A percentile compares a stretch with the other conserved stretches of the same genome.
phyloP scores from a whole-genome alignment of 2,888 invertebrate species.

The Mesorhabditis belari region DNA sequence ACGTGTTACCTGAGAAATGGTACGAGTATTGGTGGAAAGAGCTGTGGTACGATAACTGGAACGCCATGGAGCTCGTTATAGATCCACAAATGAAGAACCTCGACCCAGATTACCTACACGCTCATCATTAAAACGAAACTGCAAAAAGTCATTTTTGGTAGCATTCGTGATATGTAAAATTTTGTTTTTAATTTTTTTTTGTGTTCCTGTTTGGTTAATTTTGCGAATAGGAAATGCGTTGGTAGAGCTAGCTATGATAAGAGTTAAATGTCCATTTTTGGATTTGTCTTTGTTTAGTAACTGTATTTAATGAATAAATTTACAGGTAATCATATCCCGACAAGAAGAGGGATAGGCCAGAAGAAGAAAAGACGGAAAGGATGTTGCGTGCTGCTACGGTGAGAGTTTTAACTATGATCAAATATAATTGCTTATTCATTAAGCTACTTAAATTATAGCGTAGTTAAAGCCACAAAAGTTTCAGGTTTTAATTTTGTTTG shows the following conservation, averaged over 20 bases:
- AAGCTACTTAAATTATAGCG: background rate
- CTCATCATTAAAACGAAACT: slow-evolving; percentile 23
- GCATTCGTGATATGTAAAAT: background rate
- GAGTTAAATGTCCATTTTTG: background rate
- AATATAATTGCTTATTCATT: background rate
- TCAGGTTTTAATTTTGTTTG: background rate
- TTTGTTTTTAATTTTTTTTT: background rate
- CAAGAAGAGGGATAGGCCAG: slow-evolving; percentile 3
- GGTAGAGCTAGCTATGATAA: background rate
- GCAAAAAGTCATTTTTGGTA: background rate
- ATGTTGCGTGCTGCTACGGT: background rate
- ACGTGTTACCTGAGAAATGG: slow-evolving; percentile 43
- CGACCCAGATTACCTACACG: slow-evolving; percentile 45
- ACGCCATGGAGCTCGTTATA: slow-evolving; percentile 35
- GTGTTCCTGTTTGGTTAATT: background rate
- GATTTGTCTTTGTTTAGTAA: background rate
- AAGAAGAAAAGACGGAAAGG: background rate
- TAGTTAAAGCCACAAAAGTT: background rate
- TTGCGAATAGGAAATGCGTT: too few relatives aligned
- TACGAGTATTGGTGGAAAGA: slow-evolving; percentile 44
- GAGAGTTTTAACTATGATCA: background rate
- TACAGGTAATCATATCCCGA: slow-evolving; percentile 1
- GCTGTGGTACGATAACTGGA: slow-evolving; percentile 37
- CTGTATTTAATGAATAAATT: slow-evolving; percentile 2
- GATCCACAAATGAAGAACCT: slow-evolving; percentile 41